A percentile compares a stretch with the other conserved stretches of the same genome.
Conservation (phyloP, 1,140 invertebrate species). For the Wasmannia auropunctata region DNA sequence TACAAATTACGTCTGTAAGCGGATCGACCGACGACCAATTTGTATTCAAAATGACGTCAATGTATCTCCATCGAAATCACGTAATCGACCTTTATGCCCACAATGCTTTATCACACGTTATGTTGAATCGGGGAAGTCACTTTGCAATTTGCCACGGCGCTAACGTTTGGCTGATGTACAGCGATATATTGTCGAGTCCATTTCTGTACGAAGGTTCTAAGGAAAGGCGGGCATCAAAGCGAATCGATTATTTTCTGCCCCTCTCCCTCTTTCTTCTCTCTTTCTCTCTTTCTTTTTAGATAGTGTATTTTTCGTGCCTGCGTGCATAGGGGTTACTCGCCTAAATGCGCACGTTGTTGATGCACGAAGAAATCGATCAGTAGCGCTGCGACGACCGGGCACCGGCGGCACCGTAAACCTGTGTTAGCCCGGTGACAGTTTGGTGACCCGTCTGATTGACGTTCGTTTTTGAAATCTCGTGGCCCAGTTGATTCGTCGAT, state of each 20-base stretch:
- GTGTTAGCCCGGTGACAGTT: constrained; percentile 30
- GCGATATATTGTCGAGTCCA: not conserved
- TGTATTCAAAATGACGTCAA: constrained; percentile 14
- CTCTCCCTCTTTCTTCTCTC: not conserved
- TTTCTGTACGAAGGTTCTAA: not conserved
- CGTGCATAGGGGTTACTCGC: constrained; percentile 14
- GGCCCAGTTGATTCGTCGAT: constrained; percentile 31
- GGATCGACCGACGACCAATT: not conserved
- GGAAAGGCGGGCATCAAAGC: not conserved
- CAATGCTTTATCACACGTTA: constrained; percentile 6
- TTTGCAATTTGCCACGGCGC: not conserved
- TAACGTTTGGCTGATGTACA: constrained; percentile 19
- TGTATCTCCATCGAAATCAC: constrained; percentile 27
- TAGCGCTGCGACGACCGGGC: not conserved
- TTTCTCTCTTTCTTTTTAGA: not conserved
- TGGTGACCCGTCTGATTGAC: constrained; percentile 48
- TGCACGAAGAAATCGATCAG: constrained; percentile 47
- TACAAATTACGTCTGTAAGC: not conserved
- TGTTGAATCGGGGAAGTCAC: constrained; percentile 7
- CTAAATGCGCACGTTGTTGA: constrained; percentile 35
- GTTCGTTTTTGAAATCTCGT: constrained; percentile 50
- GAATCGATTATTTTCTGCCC: not conserved
- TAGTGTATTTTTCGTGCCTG: constrained; percentile 20
- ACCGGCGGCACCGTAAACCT: constrained; percentile 22
- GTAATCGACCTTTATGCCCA: constrained; percentile 4